A percentile compares a stretch with the other conserved stretches of the same genome.
phyloP scores from a whole-genome alignment of 2,888 invertebrate genomes.

The Acleris cristana region DNA sequence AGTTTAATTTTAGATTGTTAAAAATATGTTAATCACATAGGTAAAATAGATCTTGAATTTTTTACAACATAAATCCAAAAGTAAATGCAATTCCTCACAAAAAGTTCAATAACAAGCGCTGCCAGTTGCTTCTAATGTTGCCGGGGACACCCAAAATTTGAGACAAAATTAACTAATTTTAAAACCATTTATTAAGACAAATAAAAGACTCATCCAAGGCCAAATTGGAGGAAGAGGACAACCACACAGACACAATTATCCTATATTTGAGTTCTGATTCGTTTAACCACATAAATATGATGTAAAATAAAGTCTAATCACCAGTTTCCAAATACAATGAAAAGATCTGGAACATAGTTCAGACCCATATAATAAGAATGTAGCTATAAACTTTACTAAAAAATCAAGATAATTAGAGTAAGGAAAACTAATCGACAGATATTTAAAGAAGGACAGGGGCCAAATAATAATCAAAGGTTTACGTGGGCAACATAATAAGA shows the following conservation, averaged over 20 bases:
- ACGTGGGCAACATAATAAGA: slow-evolving; percentile 2
- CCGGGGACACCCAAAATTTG: neutral
- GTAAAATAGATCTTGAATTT: neutral
- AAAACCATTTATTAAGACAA: too few relatives aligned
- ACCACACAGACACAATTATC: neutral
- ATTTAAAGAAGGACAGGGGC: neutral
- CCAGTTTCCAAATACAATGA: slow-evolving; percentile 9
- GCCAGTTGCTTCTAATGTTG: neutral
- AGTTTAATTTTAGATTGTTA: too few relatives aligned
- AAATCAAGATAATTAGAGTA: slow-evolving; percentile 1
- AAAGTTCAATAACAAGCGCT: neutral
- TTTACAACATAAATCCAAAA: too few relatives aligned
- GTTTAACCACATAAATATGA: neutral
- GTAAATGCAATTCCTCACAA: neutral
- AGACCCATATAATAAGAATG: slow-evolving; percentile 33
- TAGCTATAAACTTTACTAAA: slow-evolving; percentile 15
- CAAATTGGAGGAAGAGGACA: slow-evolving; percentile 13
- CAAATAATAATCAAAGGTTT: neutral
- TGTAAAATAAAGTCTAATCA: neutral
- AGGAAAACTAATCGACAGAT: slow-evolving; percentile 6
- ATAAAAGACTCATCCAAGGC: slow-evolving; percentile 11
- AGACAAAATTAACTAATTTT: too few relatives aligned
- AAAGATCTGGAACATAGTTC: slow-evolving; percentile 69
- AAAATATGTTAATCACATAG: neutral
- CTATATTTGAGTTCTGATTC: neutral